Conservation (phyloP, 2,113 vertebrate genomes). For the Zonotrichia leucophrys region DNA sequence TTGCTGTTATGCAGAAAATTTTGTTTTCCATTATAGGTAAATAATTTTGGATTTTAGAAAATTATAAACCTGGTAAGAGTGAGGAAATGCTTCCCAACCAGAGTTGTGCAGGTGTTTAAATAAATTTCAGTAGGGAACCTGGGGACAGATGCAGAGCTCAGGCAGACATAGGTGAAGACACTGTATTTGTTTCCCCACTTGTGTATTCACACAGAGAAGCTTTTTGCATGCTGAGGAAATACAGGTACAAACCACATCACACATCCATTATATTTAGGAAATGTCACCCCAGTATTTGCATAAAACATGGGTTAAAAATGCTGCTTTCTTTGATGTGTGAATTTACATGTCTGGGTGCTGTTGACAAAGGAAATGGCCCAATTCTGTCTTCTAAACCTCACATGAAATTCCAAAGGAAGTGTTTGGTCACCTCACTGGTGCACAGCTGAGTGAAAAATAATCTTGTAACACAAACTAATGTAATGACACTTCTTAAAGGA, state of each 20-base stretch:
- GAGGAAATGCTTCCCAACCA: background rate
- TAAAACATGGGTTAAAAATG: background rate
- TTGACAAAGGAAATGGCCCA: background rate
- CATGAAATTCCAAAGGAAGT: background rate
- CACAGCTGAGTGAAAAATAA: background rate
- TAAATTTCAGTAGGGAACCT: background rate
- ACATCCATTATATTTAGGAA: background rate
- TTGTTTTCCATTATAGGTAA: background rate
- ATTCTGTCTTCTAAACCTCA: background rate
- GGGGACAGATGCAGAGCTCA: background rate
- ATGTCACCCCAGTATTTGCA: background rate
- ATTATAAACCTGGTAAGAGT: background rate
- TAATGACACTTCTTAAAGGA: constrained; percentile 61
- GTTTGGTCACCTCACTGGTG: background rate
- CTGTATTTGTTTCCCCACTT: background rate
- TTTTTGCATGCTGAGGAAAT: background rate
- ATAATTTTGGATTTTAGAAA: background rate
- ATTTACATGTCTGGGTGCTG: background rate
- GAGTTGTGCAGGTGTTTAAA: background rate
- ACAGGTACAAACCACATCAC: background rate
- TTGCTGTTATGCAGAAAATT: background rate
- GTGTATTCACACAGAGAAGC: background rate
- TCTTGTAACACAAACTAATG: constrained; percentile 7
- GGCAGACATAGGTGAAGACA: background rate
- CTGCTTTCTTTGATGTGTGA: background rate